These are phyloP conservation scores for Willowsia nigromaculata DNA, from an alignment of 2,888 invertebrate species.

Conservation along the genomic window DNA sequence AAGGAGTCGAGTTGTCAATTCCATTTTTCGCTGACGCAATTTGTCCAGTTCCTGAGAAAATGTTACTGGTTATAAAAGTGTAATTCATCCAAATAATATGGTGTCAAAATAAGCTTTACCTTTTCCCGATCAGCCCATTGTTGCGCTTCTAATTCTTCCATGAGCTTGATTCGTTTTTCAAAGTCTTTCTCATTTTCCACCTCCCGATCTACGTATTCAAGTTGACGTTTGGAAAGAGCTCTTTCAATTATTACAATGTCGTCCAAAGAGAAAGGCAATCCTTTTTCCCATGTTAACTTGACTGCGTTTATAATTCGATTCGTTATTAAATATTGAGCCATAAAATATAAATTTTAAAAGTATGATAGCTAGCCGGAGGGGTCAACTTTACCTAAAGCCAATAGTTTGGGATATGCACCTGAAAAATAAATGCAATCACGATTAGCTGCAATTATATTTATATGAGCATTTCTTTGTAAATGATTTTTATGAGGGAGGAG, in stretches of 20 bases:
- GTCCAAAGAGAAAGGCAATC: conserved; percentile 84
- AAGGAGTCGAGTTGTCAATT: conserved; percentile 86
- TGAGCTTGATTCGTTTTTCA: conserved; percentile 84
- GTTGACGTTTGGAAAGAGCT: conserved; percentile 85
- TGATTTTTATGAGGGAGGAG: not conserved
- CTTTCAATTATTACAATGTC: conserved; percentile 86
- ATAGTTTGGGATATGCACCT: conserved; percentile 84
- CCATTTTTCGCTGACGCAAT: conserved; percentile 86
- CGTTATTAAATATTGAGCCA: not conserved
- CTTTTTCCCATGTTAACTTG: conserved; percentile 84
- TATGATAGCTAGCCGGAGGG: no score
- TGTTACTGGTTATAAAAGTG: no score
- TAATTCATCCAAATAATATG: no score
- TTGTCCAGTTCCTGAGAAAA: conserved; percentile 85
- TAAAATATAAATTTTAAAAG: not conserved
- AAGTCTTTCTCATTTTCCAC: conserved; percentile 83
- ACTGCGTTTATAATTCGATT: conserved; percentile 79
- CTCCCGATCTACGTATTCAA: conserved; percentile 84
- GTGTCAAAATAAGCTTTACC: conserved; percentile 81
- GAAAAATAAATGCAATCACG: not conserved
- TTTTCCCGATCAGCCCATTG: conserved; percentile 91
- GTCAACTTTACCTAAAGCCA: conserved; percentile 82
- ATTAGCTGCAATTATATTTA: not conserved
- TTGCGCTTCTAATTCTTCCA: conserved; percentile 89
- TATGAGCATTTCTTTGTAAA: not conserved